phyloP scores from a whole-genome alignment of 2,113 vertebrate species.

The Ctenodactylus gundi region DNA sequence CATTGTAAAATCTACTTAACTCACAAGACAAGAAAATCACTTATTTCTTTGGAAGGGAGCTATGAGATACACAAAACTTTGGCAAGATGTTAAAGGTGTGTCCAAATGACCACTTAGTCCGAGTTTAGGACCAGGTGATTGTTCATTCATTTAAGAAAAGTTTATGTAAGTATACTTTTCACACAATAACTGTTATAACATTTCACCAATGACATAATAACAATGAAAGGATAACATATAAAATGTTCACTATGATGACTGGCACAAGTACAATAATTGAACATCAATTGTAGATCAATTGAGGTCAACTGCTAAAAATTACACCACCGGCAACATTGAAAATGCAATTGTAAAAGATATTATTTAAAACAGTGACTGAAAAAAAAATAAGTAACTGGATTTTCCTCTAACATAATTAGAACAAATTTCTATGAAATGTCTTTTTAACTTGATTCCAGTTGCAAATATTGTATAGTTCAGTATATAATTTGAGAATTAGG shows the following conservation, averaged over 20 bases:
- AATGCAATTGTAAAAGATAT: not conserved
- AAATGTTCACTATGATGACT: not conserved
- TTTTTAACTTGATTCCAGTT: too few relatives aligned
- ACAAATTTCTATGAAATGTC: too few relatives aligned
- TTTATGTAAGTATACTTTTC: not conserved
- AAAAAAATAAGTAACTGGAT: not conserved
- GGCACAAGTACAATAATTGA: not conserved
- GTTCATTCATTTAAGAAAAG: not conserved
- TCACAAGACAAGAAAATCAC: not conserved
- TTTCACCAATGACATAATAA: not conserved
- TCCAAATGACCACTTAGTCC: not conserved
- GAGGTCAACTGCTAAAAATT: not conserved
- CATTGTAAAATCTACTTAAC: not conserved
- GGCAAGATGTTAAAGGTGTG: not conserved
- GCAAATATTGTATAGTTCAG: not conserved
- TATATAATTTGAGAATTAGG: not conserved
- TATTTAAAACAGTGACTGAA: not conserved
- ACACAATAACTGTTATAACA: not conserved
- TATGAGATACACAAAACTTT: not conserved
- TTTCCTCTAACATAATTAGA: not conserved
- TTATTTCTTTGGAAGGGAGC: not conserved
- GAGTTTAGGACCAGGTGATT: not conserved
- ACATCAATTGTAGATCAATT: not conserved
- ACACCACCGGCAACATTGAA: not conserved
- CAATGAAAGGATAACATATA: not conserved